phyloP scores from a whole-genome alignment of 92 coral and sea anemone species.

The Palythoa caribaeorum region DNA sequence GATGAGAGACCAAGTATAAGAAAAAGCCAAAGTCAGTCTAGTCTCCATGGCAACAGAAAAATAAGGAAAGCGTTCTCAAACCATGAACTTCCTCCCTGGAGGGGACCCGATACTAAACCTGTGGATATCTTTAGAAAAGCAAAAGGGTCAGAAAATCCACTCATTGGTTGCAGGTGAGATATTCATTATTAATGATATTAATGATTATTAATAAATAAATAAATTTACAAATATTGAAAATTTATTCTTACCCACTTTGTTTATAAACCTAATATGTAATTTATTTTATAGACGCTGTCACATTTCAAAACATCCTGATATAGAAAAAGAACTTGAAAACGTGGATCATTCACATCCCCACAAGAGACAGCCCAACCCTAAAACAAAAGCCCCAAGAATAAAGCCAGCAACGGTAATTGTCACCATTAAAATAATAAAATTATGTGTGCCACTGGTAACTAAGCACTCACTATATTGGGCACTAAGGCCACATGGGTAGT shows the following conservation, averaged over 20 bases:
- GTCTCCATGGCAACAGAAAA: constrained; percentile 60
- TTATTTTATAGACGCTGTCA: constrained; percentile 76
- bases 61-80: constrained; percentile 46
- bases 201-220: neutral
- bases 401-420: constrained; percentile 73
- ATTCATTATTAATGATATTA: neutral
- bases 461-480: no score
- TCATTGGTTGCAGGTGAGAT: constrained; percentile 74
- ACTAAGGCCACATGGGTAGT: no score
- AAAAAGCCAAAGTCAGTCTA: constrained; percentile 75
- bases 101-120: constrained; percentile 79
- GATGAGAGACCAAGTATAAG: constrained; percentile 44
- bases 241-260: no score
- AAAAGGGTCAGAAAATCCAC: constrained; percentile 62
- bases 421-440: neutral
- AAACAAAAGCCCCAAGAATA: constrained; percentile 76
- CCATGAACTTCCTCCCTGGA: constrained; percentile 79
- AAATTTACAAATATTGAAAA: no score
- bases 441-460: no score
- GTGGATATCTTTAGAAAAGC: constrained; percentile 72
- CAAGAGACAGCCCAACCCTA: constrained; percentile 62
- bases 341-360: constrained; percentile 60
- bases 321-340: constrained; percentile 33
- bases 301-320: constrained; percentile 71
- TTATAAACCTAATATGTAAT: no score